Percentiles rank a stretch among this genome's conserved stretches.
phyloP scores from a whole-genome alignment of 1,140 invertebrate genomes.

The Megalopta genalis region DNA sequence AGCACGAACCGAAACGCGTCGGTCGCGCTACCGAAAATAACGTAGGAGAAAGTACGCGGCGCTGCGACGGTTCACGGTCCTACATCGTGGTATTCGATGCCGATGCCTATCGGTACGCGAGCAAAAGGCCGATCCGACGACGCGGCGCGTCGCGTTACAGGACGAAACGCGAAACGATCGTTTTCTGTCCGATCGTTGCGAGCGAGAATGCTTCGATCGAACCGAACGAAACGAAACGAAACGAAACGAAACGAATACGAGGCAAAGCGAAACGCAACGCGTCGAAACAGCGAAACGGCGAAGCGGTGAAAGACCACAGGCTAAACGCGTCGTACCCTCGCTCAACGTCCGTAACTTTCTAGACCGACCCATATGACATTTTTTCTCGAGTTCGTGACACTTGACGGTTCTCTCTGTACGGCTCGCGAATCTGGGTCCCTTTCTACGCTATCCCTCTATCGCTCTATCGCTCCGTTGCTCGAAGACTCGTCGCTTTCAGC shows the following conservation, averaged over 20 bases:
- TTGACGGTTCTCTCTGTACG: constrained; percentile 46
- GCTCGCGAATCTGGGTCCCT: constrained; percentile 68
- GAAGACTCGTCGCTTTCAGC: background rate
- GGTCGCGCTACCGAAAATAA: background rate
- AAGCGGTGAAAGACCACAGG: no score
- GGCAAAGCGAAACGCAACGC: no score
- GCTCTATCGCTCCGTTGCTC: constrained; percentile 38
- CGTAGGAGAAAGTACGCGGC: background rate
- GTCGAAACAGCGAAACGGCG: no score
- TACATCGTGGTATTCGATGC: no score
- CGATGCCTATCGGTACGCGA: no score
- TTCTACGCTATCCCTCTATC: constrained; percentile 60
- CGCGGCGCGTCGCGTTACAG: no score
- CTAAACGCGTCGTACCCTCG: constrained; percentile 13
- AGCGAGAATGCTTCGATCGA: no score
- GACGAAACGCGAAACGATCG: no score
- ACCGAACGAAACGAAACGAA: no score
- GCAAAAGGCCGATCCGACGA: no score
- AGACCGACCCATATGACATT: constrained; percentile 72
- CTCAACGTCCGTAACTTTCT: constrained; percentile 67
- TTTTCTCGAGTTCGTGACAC: constrained; percentile 54
- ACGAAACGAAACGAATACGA: no score
- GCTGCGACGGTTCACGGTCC: background rate
- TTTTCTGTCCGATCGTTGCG: no score
- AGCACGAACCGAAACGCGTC: background rate